Base-by-base conservation (phyloP, 1,140 invertebrate species). In the Drosophila pruinosa region DNA sequence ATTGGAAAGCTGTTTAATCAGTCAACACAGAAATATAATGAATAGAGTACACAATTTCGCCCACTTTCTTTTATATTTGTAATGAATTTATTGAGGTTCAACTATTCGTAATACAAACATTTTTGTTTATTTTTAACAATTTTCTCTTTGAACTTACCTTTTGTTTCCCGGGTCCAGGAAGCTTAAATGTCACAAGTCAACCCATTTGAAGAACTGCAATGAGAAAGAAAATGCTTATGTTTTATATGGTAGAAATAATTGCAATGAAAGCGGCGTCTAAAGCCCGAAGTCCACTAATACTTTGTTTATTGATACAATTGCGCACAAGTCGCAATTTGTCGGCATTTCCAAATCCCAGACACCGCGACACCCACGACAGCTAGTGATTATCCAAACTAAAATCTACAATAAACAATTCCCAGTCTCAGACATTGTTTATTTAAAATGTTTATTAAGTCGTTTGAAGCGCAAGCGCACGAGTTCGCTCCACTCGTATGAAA, bases 91-190 rank as follows among this genome's bases (percentile, higher is more conserved):
- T 45, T 34, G 3, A 19, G n/a, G n/a, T 45, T 45, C 15, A n/a
- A 56, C 17, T 36, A 10, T 26, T 14, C 1, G 43, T 1, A 17
- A n/a, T n/a, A n/a, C n/a, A n/a, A n/a, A n/a, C n/a, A n/a, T n/a
- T n/a, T 47, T 21, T 61, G n/a, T 39, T 48, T 47, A 24, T 36
- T 22, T 14, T 14, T 39, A 24, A 0, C 8, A 10, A 19, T 1
- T 28, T 15, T 47, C 19, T 38, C 0, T 12, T 17, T 45, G 12
- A n/a, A 12, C 65, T 88, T 77, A 90, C 89, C 89, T 90, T 90
- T 90, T 90, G 82, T 80, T 89, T 90, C 89, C 89, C 89, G 89
- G 89, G 89, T 90, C 79, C 89, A 90, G 89, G 89, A 90, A 86
- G 83, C 69, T 83, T 68, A 73, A 78, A 75, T 86, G 61, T 90